These are phyloP conservation scores for Musca domestica DNA, from an alignment of 1,140 invertebrate genomes.

Conservation along the genomic window DNA sequence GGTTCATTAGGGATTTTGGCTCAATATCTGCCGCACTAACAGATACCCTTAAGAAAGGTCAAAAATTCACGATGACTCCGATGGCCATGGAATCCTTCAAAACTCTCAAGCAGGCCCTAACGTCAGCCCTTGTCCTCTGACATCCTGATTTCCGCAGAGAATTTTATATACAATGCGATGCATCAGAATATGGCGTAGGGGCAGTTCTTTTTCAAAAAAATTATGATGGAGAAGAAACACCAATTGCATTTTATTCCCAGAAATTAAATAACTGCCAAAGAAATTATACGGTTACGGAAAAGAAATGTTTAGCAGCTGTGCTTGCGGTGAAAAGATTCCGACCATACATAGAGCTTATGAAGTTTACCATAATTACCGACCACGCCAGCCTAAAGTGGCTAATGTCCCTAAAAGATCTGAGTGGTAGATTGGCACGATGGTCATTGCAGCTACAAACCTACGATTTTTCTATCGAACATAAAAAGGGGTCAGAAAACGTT, in stretches of 20 bases:
- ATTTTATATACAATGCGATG: background rate
- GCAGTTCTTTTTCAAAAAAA: background rate
- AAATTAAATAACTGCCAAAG: background rate
- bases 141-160: background rate
- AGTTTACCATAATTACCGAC: background rate
- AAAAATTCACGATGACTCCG: background rate
- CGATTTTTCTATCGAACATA: background rate
- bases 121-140: background rate
- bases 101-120: background rate
- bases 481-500: constrained; percentile 16
- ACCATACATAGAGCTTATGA: too few relatives aligned
- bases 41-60: background rate
- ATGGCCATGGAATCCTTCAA: background rate
- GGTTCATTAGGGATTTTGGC: background rate
- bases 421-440: background rate
- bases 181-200: background rate
- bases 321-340: background rate
- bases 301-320: background rate
- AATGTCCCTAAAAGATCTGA: background rate
- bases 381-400: background rate
- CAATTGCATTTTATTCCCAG: background rate
- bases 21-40: background rate
- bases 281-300: background rate
- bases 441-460: background rate
- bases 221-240: background rate